Evolutionary conservation across 2,888 invertebrate species (phyloP), one percentile per base, ranked within the genome.

Genomic region (Teleiodes luculella): DNA sequence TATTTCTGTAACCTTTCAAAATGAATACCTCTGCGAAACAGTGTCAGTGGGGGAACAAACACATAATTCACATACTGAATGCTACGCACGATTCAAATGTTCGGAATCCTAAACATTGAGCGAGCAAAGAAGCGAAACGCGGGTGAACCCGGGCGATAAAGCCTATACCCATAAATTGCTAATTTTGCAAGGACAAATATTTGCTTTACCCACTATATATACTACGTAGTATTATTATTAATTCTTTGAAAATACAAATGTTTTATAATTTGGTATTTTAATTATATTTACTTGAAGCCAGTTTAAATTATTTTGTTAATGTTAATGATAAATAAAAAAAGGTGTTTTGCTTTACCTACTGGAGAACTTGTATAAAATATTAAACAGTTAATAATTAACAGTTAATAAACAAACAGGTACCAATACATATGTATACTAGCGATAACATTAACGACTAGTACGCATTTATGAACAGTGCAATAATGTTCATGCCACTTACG

Each of bases 81-180:
- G 63, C 60, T 60, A 57, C 53, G 55, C 65, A 60, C 61, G 64
- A 68, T 65, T 67, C 59, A 54, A 62, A 66, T 71, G 69, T 64
- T 60, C 51, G 76, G 76, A 70, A 78, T 78, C 65, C 60, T 57
- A 67, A 73, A 66, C 68, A 72, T 66, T 57, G 63, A 58, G 62
- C 64, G 62, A 60, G 57, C 43, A 52, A 54, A 54, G 51, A 53
- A 52, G 11, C 31, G 31, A 45, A 52, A 56, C 53, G 56, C 50
- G 56, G 50, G 45, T 33, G 13, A 39, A 46, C 55, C 52, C 43
- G 39, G 14, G 51, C 43, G 41, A 30, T 43, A 37, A 41, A 39
- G n/a, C 39, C 30, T 55, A 47, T 55, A 24, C 30, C 37, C 49
- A 14, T 49, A 49, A 53, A 56, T 56, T 57, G 60, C 61, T 57